These are phyloP conservation scores for Pseudococcus longispinus DNA, from an alignment of 2,888 invertebrate genomes.

Conservation along the genomic window DNA sequence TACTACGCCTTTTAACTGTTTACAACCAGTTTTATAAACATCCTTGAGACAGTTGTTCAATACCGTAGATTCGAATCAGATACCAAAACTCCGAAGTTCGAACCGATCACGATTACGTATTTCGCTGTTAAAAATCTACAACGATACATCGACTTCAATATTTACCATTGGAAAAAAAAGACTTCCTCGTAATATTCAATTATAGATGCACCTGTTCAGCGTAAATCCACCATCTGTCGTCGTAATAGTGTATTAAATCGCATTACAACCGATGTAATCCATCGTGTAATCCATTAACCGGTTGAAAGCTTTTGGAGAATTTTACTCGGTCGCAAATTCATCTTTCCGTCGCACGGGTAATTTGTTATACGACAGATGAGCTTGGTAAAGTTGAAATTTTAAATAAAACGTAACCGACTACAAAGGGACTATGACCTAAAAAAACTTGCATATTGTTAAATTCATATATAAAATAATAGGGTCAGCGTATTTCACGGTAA, in stretches of 20 bases:
- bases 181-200: not conserved
- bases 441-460: not conserved
- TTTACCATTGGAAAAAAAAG: not conserved
- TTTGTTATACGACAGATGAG: not conserved
- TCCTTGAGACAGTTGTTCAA: not conserved
- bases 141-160: not conserved
- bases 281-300: not conserved
- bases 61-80: not conserved
- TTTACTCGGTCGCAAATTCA: not conserved
- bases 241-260: not conserved
- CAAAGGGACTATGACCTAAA: conserved; percentile 21
- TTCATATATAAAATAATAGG: not conserved
- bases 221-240: conserved; percentile 1
- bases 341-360: not conserved
- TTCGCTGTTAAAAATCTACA: not conserved
- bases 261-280: not conserved
- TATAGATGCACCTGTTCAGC: not conserved
- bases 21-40: conserved; percentile 6
- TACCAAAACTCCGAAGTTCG: not conserved
- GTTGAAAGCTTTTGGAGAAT: not conserved
- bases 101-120: not conserved
- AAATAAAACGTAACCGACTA: conserved; percentile 22
- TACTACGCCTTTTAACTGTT: not conserved
- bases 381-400: not conserved
- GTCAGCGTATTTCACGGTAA: conserved; percentile 27